These are phyloP conservation scores for Venturia canescens DNA, from an alignment of 1,140 invertebrate species.

Conservation along the genomic window DNA sequence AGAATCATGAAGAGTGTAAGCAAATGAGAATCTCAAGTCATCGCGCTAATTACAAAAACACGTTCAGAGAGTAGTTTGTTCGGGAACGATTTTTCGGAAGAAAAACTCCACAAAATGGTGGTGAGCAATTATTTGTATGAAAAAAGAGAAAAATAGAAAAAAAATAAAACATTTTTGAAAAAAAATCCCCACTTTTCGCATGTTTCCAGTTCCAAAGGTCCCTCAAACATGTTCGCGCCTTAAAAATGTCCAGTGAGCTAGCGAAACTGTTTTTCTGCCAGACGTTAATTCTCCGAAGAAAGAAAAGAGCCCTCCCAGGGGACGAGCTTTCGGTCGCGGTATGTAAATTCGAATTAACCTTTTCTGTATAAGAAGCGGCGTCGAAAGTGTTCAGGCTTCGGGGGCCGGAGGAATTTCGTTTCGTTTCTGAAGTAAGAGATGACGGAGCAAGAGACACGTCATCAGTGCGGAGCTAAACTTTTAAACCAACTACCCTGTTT, in stretches of 20 bases:
- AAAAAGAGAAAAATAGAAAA: neutral
- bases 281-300: slow-evolving; percentile 34
- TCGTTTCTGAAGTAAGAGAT: neutral
- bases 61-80: no score
- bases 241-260: neutral
- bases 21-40: no score
- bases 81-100: no score
- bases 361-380: neutral
- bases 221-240: neutral
- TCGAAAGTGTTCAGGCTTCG: slow-evolving; percentile 12
- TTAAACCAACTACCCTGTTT: neutral
- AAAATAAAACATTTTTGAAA: neutral
- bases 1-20: no score
- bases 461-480: slow-evolving; percentile 18
- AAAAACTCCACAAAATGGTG: no score
- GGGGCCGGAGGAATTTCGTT: neutral
- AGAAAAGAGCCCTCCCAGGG: neutral
- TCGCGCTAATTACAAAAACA: neutral
- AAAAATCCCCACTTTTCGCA: no score
- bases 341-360: slow-evolving; percentile 43
- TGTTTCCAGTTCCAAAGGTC: neutral
- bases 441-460: slow-evolving; percentile 14
- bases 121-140: no score
- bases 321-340: neutral
- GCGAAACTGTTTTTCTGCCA: neutral